Percentiles rank a stretch among this genome's conserved stretches.
Evolutionary conservation across 2,888 invertebrate genomes (phyloP).

Genomic region (Macroteleia sp.): DNA sequence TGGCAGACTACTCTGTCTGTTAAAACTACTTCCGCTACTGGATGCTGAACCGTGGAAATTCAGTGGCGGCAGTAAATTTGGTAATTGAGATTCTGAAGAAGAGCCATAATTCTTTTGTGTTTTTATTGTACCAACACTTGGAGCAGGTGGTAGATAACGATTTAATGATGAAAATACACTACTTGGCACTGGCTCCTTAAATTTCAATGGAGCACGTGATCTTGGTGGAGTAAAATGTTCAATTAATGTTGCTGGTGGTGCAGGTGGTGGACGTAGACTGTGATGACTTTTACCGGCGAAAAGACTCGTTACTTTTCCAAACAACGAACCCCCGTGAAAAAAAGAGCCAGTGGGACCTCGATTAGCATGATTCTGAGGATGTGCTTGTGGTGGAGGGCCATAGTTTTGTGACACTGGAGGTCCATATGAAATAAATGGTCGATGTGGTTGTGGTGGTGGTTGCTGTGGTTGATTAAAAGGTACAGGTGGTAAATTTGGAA

Average conservation of each 20-base stretch:
- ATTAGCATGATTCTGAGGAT: slow-evolving; percentile 12
- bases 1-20: slow-evolving; percentile 1
- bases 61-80: slow-evolving; percentile 68
- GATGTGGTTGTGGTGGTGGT: slow-evolving; percentile 21
- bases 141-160: slow-evolving; percentile 83
- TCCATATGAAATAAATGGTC: slow-evolving; percentile 56
- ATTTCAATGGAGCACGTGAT: slow-evolving; percentile 86
- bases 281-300: slow-evolving; percentile 24
- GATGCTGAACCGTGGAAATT: slow-evolving; percentile 62
- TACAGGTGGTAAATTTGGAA: slow-evolving; percentile 65
- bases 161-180: slow-evolving; percentile 87
- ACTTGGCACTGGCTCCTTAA: slow-evolving; percentile 90
- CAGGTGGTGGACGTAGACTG: slow-evolving; percentile 30
- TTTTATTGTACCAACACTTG: slow-evolving; percentile 58
- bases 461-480: slow-evolving; percentile 66
- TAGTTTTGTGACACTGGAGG: slow-evolving; percentile 41
- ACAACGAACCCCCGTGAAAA: slow-evolving; percentile 68
- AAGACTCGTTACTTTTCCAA: slow-evolving; percentile 77
- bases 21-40: slow-evolving; percentile 17
- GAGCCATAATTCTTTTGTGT: slow-evolving; percentile 74
- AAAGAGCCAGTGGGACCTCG: slow-evolving; percentile 11
- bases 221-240: slow-evolving; percentile 75
- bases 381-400: slow-evolving; percentile 25
- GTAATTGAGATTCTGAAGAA: slow-evolving; percentile 74
- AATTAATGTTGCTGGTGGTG: slow-evolving; percentile 34